phyloP scores from a whole-genome alignment of 1,140 invertebrate genomes.

The Reticulitermes speratus region DNA sequence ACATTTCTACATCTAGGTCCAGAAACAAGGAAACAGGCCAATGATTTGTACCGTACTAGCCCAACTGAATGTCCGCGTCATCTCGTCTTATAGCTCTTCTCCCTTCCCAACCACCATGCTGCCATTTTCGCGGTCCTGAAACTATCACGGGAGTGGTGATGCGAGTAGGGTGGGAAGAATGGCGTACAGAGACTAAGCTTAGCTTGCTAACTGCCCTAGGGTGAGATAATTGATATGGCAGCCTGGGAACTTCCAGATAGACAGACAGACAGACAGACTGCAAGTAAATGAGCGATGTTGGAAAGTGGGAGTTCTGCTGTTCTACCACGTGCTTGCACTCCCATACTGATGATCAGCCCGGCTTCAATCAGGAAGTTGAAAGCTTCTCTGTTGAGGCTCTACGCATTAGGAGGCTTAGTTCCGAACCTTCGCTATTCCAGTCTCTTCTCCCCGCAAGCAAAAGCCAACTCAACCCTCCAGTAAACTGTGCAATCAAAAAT shows the following conservation, averaged over 20 bases:
- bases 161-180: not conserved
- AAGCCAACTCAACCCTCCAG: not conserved
- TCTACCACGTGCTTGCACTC: not conserved
- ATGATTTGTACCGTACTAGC: not conserved
- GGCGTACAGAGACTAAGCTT: not conserved
- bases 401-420: not conserved
- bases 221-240: constrained; percentile 3
- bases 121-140: not conserved
- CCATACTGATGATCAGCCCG: not conserved
- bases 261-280: constrained; percentile 1
- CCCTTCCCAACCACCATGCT: not conserved
- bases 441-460: not conserved
- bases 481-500: constrained; percentile 17
- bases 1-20: not conserved
- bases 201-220: constrained; percentile 3
- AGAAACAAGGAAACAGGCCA: not conserved
- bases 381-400: not conserved
- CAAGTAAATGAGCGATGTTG: not conserved
- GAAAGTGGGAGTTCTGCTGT: not conserved
- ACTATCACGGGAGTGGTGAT: not conserved
- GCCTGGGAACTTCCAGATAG: not conserved
- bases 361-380: constrained; percentile 1
- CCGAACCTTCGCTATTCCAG: not conserved
- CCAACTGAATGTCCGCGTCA: not conserved
- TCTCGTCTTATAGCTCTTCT: not conserved